Base-by-base conservation (phyloP, 2,888 invertebrate genomes). In the Latrodectus elegans region DNA sequence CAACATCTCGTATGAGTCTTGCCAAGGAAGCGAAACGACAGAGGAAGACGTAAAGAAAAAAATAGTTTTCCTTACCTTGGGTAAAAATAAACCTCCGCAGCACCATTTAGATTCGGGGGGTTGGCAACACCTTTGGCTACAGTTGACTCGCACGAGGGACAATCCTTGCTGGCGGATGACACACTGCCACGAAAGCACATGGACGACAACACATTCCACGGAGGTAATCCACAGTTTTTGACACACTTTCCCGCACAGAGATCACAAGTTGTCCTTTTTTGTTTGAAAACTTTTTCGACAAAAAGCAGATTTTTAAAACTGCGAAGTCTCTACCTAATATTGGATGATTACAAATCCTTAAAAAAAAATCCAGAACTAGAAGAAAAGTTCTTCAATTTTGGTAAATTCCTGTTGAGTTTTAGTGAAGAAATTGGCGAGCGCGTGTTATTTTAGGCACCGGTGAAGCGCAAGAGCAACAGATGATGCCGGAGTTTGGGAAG, bases 31-130 rank as follows among this genome's bases (percentile, higher is more conserved):
- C 52, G 77, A 53, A 15, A 70, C 52, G 78, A 38, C 14, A 17
- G 38, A 26, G 52, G 53, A 52, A 26, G 51, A 60, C n/a, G 60
- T 15, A 60, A 60, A 51, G 49, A 26, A 49, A 65, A 14, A 76
- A 76, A 77, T 22, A 77, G 15, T 14, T 49, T 55, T 65, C 55
- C 78, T 68, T 78, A 78, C 78, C 78, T 78, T 78, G 78, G 65
- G 70, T 78, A 78, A 78, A 78, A 78, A 78, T 78, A 78, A 55
- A 67, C 70, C 70, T 68, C 70, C 78, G 70, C 65, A 55, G 78
- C 78, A 78, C 78, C 78, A 78, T 78, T 78, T 78, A 78, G 78
- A 78, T 53, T n/a, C 38, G 26, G 70, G 53, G 70, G 53, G 73
- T n/a, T 73, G 26, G 26, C 49, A 52, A 51, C 73, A 73, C 73